phyloP scores from a whole-genome alignment of 1,140 invertebrate genomes.

The Drosophila elegans region DNA sequence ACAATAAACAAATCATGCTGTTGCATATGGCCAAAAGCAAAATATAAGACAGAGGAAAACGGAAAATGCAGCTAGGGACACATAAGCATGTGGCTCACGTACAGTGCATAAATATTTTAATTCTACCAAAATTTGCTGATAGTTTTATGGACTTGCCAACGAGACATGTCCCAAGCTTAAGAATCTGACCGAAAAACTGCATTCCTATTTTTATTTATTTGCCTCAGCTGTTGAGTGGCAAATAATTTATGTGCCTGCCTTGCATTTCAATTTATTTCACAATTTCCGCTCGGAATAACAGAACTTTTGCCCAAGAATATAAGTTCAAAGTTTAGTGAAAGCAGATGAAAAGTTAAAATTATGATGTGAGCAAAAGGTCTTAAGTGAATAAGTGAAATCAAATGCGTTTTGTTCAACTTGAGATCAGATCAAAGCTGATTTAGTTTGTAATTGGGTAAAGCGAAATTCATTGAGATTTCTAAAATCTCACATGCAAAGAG shows the following conservation, averaged over 20 bases:
- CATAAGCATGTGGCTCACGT: constrained; percentile 67
- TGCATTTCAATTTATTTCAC: constrained; percentile 76
- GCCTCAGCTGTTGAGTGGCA: constrained; percentile 21
- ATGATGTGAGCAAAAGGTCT: constrained; percentile 2
- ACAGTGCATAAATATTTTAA: constrained; percentile 77
- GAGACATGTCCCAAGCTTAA: constrained; percentile 14
- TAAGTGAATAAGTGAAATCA: constrained; percentile 3
- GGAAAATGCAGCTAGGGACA: constrained; percentile 14
- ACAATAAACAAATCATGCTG: constrained; percentile 76
- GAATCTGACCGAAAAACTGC: constrained; percentile 12
- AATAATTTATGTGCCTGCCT: constrained; percentile 60
- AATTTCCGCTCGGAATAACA: constrained; percentile 49
- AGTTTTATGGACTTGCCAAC: constrained; percentile 63
- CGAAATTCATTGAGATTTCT: background rate
- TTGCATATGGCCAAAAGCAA: constrained; percentile 8
- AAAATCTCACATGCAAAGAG: background rate
- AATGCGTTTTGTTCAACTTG: constrained; percentile 13
- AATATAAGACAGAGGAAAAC: background rate
- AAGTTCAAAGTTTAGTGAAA: background rate
- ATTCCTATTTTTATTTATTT: constrained; percentile 40
- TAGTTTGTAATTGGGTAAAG: constrained; percentile 20
- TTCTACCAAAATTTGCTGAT: constrained; percentile 72
- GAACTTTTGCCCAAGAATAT: constrained; percentile 16
- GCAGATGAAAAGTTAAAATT: constrained; percentile 23
- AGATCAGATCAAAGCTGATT: constrained; percentile 17